Conservation (phyloP, 2,113 vertebrate genomes). For the Mustelus asterias region DNA sequence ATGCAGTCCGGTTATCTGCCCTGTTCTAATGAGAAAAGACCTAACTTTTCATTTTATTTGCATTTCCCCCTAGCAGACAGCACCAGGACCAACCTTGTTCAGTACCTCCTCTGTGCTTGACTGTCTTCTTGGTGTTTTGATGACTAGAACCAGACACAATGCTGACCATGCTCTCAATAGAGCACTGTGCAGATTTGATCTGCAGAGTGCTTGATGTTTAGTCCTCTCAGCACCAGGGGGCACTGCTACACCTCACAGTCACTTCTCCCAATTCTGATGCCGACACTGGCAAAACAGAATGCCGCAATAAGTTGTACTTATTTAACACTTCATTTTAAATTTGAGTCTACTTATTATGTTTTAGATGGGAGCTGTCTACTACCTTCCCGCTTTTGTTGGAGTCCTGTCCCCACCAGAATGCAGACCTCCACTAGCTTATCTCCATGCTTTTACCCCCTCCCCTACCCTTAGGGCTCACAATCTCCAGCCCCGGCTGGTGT, state of each 20-base stretch:
- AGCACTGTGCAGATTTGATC: neutral
- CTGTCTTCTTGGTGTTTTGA: neutral
- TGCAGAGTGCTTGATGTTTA: neutral
- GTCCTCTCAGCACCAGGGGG: neutral
- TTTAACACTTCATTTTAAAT: neutral
- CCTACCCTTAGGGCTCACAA: neutral
- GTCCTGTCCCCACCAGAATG: neutral
- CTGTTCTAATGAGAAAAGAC: neutral
- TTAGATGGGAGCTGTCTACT: neutral
- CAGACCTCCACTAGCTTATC: neutral
- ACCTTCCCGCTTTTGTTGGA: neutral
- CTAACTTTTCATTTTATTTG: neutral
- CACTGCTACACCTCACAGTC: neutral
- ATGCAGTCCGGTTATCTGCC: neutral
- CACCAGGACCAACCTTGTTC: neutral
- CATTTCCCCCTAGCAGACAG: neutral
- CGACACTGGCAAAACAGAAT: neutral
- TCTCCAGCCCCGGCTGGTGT: neutral
- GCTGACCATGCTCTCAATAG: neutral
- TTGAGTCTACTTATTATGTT: neutral
- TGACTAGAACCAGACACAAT: neutral
- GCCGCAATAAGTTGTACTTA: neutral
- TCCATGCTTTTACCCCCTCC: neutral
- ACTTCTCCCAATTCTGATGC: neutral
- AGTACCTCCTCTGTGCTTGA: neutral